Evolutionary conservation across 2,888 invertebrate genomes (phyloP), one percentile per base, ranked within the genome.

Genomic region (Aphidius colemani): DNA sequence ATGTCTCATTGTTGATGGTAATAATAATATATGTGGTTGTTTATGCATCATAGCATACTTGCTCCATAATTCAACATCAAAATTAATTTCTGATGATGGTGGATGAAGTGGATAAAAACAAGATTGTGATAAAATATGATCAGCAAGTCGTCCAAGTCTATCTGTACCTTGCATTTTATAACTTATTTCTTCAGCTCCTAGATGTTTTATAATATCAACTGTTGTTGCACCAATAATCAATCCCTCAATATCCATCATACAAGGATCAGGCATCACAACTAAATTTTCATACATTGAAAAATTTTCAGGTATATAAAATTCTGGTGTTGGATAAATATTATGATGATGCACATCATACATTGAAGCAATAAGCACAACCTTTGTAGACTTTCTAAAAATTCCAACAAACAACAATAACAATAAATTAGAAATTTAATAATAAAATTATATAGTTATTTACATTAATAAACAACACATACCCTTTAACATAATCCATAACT

Each of bases 21-120:
- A 81, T 65, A 96, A 83, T 11, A 97, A 84, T 56, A 96, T 75
- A 79, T 97, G 94, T 6, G 96, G 97, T 61, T 90, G 87, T 64
- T 85, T 82, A 8, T 89, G 84, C 69, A 97, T 85, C 65, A 87
- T 86, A n/a, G 89, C 90, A 82, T 89, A 88, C 73, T 88, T 86
- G 53, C 89, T 87, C 84, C 91, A 90, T 66, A 92, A 85, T 68
- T 87, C 86, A 11, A 89, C 87, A 83, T 96, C 95, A 7, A 91
- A 78, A 69, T 87, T 86, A 57, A 91, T 81, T 63, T 88, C 88
- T 67, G 86, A 85, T 55, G 87, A 83, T 9, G 92, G 87, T 62
- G 95, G 94, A 82, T 90, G 90, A 61, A 95, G 82, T 2, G 96
- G 95, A 82, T 93, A 94, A 80, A 91, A 93, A 68, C 88, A 88